phyloP scores from a whole-genome alignment of 2,888 invertebrate species.

The Eumacrocentrus americanus region DNA sequence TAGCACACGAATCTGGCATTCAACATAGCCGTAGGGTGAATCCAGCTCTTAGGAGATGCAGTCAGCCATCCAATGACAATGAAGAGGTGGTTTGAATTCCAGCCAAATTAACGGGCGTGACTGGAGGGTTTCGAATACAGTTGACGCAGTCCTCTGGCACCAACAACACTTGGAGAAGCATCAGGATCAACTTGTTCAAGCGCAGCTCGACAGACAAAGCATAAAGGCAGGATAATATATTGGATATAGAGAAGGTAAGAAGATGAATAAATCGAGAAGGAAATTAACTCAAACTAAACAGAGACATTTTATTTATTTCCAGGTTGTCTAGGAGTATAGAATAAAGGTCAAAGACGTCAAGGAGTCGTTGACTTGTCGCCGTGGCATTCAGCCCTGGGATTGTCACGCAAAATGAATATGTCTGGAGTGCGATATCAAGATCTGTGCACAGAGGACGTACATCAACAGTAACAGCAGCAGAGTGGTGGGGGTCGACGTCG shows the following conservation, averaged over 20 bases:
- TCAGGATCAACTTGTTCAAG: background rate
- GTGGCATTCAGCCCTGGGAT: background rate
- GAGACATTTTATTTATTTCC: background rate
- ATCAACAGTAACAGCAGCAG: background rate
- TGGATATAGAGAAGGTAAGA: no score
- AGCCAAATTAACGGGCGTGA: conserved; percentile 7
- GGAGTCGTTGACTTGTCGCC: background rate
- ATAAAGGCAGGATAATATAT: no score
- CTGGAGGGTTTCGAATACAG: background rate
- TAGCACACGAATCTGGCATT: background rate
- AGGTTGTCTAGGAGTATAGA: background rate
- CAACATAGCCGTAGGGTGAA: background rate
- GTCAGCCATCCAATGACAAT: background rate
- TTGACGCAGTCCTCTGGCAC: background rate
- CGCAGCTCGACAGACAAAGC: background rate
- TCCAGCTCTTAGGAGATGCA: background rate
- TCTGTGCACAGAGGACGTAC: background rate
- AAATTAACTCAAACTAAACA: no score
- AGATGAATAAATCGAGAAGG: no score
- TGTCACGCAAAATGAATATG: conserved; percentile 9
- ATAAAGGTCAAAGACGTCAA: background rate
- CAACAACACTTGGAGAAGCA: conserved; percentile 7
- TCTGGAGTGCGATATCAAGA: background rate
- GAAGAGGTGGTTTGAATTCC: background rate
- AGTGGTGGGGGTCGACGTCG: background rate